Evolutionary conservation across 92 coral and sea anemone genomes (phyloP).

Genomic region (Metridium senile): DNA sequence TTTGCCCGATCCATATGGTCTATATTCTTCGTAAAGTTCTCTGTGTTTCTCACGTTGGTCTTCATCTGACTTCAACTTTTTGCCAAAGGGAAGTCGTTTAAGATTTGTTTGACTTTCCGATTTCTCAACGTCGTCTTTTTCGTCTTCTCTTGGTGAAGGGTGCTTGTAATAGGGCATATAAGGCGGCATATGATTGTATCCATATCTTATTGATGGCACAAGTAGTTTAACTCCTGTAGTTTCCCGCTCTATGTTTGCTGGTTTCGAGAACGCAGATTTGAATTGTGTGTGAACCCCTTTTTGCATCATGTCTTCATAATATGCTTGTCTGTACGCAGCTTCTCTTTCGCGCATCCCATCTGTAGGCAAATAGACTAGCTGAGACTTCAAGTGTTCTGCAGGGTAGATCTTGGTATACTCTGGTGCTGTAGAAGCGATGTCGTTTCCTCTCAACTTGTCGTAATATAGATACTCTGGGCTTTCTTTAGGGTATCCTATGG

Average conservation of each 20-base stretch:
- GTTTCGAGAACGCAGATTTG: not conserved
- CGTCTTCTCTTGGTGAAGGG: not conserved
- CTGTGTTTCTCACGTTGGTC: not conserved
- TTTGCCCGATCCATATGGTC: not conserved
- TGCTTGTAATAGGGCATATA: not conserved
- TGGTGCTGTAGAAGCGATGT: not conserved
- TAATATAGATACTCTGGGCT: not conserved
- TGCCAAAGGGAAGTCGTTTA: not conserved
- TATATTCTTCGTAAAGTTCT: not conserved
- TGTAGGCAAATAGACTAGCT: not conserved
- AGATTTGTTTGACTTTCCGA: not conserved
- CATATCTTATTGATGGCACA: not conserved
- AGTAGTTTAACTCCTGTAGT: not conserved
- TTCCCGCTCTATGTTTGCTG: not conserved
- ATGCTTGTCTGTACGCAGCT: not conserved
- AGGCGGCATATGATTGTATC: not conserved
- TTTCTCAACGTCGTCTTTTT: not conserved
- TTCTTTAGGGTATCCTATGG: not conserved
- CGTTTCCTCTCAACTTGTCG: not conserved
- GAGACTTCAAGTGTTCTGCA: not conserved
- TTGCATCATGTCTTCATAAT: not conserved
- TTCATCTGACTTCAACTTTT: too few relatives aligned
- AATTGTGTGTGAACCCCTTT: not conserved
- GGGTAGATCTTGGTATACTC: not conserved
- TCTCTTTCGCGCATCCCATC: not conserved